Conservation (phyloP, 2,113 vertebrate species). For the Pardalotus punctatus region DNA sequence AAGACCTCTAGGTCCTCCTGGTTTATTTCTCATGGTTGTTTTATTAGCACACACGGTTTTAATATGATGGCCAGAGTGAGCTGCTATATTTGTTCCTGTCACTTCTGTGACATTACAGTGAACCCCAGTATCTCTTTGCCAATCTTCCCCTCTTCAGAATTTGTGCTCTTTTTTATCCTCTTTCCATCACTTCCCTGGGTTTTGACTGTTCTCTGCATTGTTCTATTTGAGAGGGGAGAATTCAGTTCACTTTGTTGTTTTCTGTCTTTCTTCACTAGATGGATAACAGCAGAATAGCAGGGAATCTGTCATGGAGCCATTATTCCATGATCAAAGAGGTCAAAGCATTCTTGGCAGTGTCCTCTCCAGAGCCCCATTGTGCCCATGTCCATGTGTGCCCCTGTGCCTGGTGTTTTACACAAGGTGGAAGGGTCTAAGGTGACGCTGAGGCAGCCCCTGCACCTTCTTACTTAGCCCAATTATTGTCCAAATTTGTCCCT, state of each 20-base stretch:
- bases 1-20: background rate
- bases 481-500: background rate
- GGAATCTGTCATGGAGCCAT: background rate
- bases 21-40: background rate
- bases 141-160: background rate
- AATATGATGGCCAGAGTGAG: background rate
- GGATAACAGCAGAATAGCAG: background rate
- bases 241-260: background rate
- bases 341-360: background rate
- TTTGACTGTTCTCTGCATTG: background rate
- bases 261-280: background rate
- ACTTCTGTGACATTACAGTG: background rate
- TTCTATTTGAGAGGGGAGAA: background rate
- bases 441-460: background rate
- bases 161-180: background rate
- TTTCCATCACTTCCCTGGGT: background rate
- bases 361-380: background rate
- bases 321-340: background rate
- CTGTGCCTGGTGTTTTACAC: background rate
- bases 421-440: background rate
- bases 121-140: background rate
- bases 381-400: accelerated
- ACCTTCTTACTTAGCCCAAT: background rate
- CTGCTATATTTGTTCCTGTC: background rate
- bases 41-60: background rate